phyloP scores from a whole-genome alignment of 2,113 vertebrate genomes.

The Anolis sagrei region DNA sequence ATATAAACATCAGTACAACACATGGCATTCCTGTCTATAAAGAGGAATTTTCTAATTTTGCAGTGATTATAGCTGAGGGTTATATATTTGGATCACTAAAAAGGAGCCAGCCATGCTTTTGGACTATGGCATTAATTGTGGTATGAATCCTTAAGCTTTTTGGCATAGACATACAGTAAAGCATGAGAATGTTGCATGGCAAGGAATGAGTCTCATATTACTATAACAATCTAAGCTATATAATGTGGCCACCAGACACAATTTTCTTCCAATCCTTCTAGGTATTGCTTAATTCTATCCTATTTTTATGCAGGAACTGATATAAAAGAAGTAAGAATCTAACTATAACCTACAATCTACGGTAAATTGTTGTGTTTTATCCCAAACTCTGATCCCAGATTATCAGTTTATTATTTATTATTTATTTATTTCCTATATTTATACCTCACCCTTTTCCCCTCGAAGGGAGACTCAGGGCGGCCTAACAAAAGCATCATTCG shows the following conservation, averaged over 20 bases:
- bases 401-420: too few relatives aligned
- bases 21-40: not conserved
- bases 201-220: conserved; percentile 15
- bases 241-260: not conserved
- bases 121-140: conserved; percentile 24
- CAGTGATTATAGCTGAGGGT: conserved; percentile 8
- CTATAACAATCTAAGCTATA: not conserved
- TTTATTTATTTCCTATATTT: too few relatives aligned
- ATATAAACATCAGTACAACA: conserved; percentile 52
- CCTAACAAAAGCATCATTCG: too few relatives aligned
- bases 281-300: not conserved
- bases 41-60: conserved; percentile 1
- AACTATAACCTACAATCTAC: not conserved
- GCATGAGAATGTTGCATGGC: not conserved
- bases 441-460: too few relatives aligned
- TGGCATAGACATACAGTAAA: conserved; percentile 9
- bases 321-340: not conserved
- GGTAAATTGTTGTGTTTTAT: conserved; percentile 3
- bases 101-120: not conserved
- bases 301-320: not conserved
- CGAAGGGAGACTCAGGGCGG: too few relatives aligned
- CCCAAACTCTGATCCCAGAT: too few relatives aligned
- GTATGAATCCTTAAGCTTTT: conserved; percentile 27
- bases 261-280: not conserved
- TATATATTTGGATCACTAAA: conserved; percentile 17